phyloP scores from a whole-genome alignment of 2,113 vertebrate genomes.

The Myrmecophaga tridactyla region DNA sequence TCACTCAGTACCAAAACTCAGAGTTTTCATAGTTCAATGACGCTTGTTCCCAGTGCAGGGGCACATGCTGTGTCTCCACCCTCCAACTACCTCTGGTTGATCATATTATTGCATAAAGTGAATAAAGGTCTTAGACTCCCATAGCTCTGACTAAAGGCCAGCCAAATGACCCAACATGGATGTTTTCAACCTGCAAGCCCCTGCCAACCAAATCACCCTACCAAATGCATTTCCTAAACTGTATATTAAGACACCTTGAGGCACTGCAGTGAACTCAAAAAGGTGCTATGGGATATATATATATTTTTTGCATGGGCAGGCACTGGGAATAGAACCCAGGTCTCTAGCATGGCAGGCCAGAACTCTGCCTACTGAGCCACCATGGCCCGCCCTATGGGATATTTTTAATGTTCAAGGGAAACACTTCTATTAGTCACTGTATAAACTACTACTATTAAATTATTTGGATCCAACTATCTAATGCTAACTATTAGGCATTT shows the following conservation, averaged over 20 bases:
- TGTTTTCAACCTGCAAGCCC: not conserved
- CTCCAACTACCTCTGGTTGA: not conserved
- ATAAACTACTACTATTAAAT: not conserved
- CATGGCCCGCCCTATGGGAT: too few relatives aligned
- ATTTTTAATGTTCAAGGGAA: slow-evolving; percentile 29
- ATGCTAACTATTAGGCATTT: not conserved
- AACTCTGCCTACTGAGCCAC: too few relatives aligned
- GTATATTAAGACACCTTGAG: not conserved
- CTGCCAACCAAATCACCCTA: not conserved
- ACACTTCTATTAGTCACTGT: not conserved
- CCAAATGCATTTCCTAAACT: not conserved
- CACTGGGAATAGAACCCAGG: too few relatives aligned
- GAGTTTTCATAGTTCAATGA: not conserved
- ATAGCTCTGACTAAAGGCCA: not conserved
- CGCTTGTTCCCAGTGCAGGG: not conserved
- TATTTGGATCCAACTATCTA: not conserved
- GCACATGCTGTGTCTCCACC: not conserved
- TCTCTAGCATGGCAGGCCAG: too few relatives aligned
- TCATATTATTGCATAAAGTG: not conserved
- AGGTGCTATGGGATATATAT: not conserved
- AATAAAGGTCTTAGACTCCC: not conserved
- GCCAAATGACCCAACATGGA: not conserved
- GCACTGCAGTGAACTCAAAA: not conserved
- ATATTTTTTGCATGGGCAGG: too few relatives aligned
- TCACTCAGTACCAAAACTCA: not conserved